phyloP scores from a whole-genome alignment of 2,113 vertebrate genomes.

The Pao palembangensis region DNA sequence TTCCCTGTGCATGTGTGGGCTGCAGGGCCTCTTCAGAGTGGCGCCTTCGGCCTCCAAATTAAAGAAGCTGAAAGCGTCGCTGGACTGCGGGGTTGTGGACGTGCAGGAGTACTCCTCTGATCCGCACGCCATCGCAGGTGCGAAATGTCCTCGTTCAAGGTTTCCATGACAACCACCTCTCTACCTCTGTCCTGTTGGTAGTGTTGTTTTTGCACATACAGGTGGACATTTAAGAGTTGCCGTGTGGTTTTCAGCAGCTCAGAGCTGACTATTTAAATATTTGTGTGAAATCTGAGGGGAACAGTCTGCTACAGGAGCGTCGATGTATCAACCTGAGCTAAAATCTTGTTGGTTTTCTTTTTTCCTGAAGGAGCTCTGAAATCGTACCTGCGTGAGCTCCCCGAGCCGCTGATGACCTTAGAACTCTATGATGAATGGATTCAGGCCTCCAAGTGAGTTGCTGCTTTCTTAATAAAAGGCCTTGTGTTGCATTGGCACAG shows the following conservation, averaged over 20 bases:
- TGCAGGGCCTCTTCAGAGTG: constrained; percentile 93
- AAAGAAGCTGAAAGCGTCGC: constrained; percentile 96
- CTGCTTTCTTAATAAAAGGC: constrained; percentile 19
- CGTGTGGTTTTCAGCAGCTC: background rate
- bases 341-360: constrained; percentile 10
- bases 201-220: too few relatives aligned
- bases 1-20: constrained; percentile 40
- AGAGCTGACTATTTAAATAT: constrained; percentile 32
- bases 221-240: background rate
- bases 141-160: constrained; percentile 25
- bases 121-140: constrained; percentile 97
- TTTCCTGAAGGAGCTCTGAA: constrained; percentile 87
- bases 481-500: constrained; percentile 11
- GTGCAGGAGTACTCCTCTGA: constrained; percentile 96
- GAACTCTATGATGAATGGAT: constrained; percentile 99
- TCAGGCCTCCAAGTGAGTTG: constrained; percentile 95
- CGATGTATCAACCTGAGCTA: too few relatives aligned
- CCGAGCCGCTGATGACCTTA: constrained; percentile 95
- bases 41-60: constrained; percentile 96
- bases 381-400: constrained; percentile 97
- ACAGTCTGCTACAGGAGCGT: constrained; percentile 29
- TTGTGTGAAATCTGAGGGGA: constrained; percentile 40
- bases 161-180: constrained; percentile 48
- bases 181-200: constrained; percentile 2
- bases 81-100: constrained; percentile 96